Conservation (phyloP, 2,888 invertebrate genomes). For the Sesia bembeciformis region DNA sequence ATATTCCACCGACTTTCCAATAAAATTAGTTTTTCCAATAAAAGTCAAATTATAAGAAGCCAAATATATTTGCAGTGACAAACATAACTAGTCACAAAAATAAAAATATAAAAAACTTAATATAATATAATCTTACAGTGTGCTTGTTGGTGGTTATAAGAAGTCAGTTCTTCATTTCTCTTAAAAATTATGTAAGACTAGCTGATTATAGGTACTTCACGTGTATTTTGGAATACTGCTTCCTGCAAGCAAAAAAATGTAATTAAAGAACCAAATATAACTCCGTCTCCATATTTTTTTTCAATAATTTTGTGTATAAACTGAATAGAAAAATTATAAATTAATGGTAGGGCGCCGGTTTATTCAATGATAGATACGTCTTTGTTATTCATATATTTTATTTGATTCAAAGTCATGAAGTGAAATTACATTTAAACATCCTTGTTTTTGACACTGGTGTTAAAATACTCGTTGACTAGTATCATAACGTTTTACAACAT, state of each 20-base stretch:
- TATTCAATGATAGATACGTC: slow-evolving; percentile 46
- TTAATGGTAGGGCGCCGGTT: slow-evolving; percentile 9
- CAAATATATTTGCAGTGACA: not conserved
- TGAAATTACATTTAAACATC: slow-evolving; percentile 60
- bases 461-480: slow-evolving; percentile 67
- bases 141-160: slow-evolving; percentile 49
- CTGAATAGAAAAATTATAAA: slow-evolving; percentile 11
- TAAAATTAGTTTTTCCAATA: no score
- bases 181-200: slow-evolving; percentile 63
- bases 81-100: not conserved
- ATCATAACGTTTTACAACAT: slow-evolving; percentile 20
- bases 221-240: slow-evolving; percentile 73
- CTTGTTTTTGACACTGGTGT: slow-evolving; percentile 48
- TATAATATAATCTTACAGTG: slow-evolving; percentile 7
- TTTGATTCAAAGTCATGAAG: slow-evolving; percentile 57
- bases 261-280: slow-evolving; percentile 4
- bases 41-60: not conserved
- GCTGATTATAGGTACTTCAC: slow-evolving; percentile 54
- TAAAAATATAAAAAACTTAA: not conserved
- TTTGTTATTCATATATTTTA: slow-evolving; percentile 60
- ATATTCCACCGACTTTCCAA: no score
- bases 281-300: no score
- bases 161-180: slow-evolving; percentile 61
- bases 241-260: slow-evolving; percentile 54
- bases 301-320: not conserved